A percentile compares a stretch with the other conserved stretches of the same genome.
Conservation (phyloP, 2,113 vertebrate genomes). For the Diphyllodes magnificus region DNA sequence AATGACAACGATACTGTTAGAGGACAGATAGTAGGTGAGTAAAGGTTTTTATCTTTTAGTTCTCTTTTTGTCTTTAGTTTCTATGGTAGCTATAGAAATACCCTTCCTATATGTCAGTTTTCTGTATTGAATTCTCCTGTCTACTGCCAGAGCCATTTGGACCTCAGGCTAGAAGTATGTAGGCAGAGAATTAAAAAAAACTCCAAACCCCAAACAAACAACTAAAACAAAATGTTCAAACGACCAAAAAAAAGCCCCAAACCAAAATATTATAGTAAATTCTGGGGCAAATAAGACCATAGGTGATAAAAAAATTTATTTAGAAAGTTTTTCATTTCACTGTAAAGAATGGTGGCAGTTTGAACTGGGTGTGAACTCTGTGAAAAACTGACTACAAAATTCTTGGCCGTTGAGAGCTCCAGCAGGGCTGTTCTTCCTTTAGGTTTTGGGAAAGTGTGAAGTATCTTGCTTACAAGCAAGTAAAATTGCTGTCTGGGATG, state of each 20-base stretch:
- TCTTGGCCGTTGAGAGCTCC: not conserved
- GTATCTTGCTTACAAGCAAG: not conserved
- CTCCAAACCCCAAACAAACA: too few relatives aligned
- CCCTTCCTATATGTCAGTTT: not conserved
- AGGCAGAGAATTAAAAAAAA: not conserved
- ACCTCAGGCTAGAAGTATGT: not conserved
- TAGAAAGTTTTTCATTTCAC: not conserved
- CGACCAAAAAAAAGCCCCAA: fast-evolving
- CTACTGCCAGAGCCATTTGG: not conserved
- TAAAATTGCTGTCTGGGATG: not conserved
- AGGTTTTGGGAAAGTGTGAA: not conserved
- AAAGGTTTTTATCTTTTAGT: not conserved
- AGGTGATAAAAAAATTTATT: not conserved
- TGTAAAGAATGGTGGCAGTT: not conserved
- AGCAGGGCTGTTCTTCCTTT: not conserved
- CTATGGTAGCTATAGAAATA: not conserved
- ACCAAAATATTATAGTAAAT: not conserved
- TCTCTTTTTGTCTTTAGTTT: not conserved
- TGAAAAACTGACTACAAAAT: not conserved
- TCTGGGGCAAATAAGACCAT: not conserved
- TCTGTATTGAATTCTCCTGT: not conserved
- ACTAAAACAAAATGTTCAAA: not conserved
- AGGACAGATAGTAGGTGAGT: conserved; percentile 96
- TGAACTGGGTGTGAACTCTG: not conserved
- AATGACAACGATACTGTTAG: conserved; percentile 95